These are phyloP conservation scores for Morphnarchus princeps DNA, from an alignment of 2,113 vertebrate species.

Conservation along the genomic window DNA sequence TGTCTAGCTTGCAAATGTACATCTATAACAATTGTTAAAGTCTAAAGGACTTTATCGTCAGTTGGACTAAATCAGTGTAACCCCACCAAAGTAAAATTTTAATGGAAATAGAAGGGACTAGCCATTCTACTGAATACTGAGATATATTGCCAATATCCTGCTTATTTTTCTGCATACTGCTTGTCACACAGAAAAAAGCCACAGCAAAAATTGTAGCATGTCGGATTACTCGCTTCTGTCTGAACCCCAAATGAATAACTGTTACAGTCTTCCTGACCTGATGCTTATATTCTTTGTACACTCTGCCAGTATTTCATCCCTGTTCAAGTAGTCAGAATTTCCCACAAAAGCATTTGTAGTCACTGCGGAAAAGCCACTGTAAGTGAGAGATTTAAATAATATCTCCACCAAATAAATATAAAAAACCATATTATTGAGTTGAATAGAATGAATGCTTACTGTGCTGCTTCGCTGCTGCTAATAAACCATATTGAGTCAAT, in stretches of 20 bases:
- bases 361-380: not conserved
- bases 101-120: not conserved
- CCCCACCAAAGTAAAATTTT: not conserved
- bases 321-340: conserved; percentile 13
- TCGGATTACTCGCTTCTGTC: not conserved
- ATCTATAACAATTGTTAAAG: not conserved
- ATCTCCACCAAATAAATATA: not conserved
- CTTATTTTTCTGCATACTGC: not conserved
- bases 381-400: conserved; percentile 25
- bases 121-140: not conserved
- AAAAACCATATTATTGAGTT: not conserved
- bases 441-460: not conserved
- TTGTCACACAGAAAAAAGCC: not conserved
- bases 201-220: not conserved
- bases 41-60: not conserved
- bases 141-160: not conserved
- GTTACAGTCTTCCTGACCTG: not conserved
- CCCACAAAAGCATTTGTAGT: not conserved
- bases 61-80: conserved; percentile 2
- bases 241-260: not conserved
- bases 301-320: not conserved
- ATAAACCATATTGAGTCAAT: not conserved
- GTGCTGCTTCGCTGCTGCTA: conserved; percentile 3
- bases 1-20: not conserved
- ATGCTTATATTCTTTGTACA: not conserved